These are phyloP conservation scores for Helostoma temminkii DNA, from an alignment of 2,797 vertebrate species.

Conservation along the genomic window DNA sequence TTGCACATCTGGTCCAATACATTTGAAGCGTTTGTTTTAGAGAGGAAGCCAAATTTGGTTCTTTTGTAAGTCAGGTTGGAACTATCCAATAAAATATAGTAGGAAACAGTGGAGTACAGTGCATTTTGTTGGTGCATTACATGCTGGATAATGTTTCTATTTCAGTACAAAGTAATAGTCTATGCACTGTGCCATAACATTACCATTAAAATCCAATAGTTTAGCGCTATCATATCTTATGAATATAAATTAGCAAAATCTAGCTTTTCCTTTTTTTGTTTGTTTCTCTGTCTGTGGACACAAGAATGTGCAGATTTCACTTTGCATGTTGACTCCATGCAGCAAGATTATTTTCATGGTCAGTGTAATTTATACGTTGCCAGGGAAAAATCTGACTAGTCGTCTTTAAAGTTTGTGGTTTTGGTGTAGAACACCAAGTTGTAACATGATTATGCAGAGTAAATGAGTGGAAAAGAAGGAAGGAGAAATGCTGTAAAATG, in stretches of 20 bases:
- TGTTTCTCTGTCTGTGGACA: not conserved
- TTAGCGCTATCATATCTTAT: not conserved
- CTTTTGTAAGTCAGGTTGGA: not conserved
- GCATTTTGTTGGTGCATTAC: constrained; percentile 1
- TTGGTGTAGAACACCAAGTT: not conserved
- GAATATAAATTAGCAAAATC: not conserved
- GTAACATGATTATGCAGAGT: constrained; percentile 5
- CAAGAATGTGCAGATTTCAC: not conserved
- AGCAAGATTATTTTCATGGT: constrained; percentile 17
- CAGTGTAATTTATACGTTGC: constrained; percentile 15
- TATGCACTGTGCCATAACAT: not conserved
- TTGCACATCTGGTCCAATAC: constrained; percentile 17
- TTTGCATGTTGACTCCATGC: constrained; percentile 20
- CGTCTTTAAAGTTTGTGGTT: constrained; percentile 1
- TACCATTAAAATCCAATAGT: not conserved
- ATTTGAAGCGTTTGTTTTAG: constrained; percentile 14
- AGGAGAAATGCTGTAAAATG: constrained; percentile 2
- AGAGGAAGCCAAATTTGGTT: constrained; percentile 6
- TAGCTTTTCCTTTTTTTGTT: not conserved
- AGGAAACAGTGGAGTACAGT: constrained; percentile 1
- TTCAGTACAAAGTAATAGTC: constrained; percentile 3
- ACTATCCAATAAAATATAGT: constrained; percentile 10
- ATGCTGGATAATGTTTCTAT: constrained; percentile 20
- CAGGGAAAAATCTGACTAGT: not conserved
- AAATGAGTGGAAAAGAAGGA: constrained; percentile 18